Conservation (phyloP, 2,888 invertebrate genomes). For the Agrenia bidenticulata region DNA sequence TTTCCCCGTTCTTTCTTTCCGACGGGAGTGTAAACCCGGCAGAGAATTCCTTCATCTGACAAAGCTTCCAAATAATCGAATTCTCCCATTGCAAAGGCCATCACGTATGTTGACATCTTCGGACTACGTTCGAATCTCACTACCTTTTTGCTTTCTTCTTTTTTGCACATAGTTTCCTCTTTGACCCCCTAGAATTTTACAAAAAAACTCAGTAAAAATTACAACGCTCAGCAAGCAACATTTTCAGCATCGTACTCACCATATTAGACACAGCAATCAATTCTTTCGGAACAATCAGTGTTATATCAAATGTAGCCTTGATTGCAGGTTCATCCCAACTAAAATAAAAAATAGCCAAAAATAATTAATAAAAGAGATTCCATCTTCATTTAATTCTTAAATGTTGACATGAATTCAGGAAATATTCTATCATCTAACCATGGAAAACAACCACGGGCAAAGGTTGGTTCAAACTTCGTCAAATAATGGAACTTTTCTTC, state of each 20-base stretch:
- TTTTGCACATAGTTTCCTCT: slow-evolving; percentile 55
- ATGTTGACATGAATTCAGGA: no score
- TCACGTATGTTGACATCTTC: slow-evolving; percentile 63
- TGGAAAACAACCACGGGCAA: slow-evolving; percentile 65
- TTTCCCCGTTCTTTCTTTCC: slow-evolving; percentile 61
- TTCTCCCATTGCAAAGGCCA: slow-evolving; percentile 63
- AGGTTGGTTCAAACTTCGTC: slow-evolving; percentile 88
- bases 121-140: slow-evolving; percentile 68
- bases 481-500: slow-evolving; percentile 81
- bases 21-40: slow-evolving; percentile 55
- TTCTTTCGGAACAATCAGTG: slow-evolving; percentile 77
- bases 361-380: slow-evolving; percentile 17
- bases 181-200: slow-evolving; percentile 56
- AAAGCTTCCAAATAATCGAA: slow-evolving; percentile 61
- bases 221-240: not conserved
- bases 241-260: slow-evolving; percentile 65
- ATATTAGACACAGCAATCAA: slow-evolving; percentile 91
- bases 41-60: slow-evolving; percentile 57
- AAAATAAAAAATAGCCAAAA: no score
- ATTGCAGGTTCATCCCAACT: slow-evolving; percentile 56
- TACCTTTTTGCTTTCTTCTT: slow-evolving; percentile 59
- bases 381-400: no score
- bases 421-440: no score
- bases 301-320: slow-evolving; percentile 91
- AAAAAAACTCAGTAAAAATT: no score